A percentile compares a stretch with the other conserved stretches of the same genome.
These are phyloP conservation scores for Drosophila yooni DNA, from an alignment of 2,888 invertebrate species.

Conservation along the genomic window DNA sequence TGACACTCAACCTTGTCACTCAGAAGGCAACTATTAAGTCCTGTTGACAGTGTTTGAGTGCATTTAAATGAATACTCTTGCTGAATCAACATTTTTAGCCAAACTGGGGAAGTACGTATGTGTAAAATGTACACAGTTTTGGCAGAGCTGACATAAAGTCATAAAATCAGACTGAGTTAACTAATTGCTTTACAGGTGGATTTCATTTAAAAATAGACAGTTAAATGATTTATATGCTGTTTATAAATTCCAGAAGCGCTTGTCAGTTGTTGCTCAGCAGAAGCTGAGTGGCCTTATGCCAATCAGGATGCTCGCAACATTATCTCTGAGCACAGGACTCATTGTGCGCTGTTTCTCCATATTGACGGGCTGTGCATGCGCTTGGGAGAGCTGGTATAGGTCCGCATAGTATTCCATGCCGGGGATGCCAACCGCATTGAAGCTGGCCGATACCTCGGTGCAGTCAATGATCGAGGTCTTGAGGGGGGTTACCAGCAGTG, in stretches of 20 bases:
- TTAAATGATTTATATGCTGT: neutral
- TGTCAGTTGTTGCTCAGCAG: slow-evolving; percentile 68
- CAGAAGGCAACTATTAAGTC: slow-evolving; percentile 29
- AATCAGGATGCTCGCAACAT: slow-evolving; percentile 82
- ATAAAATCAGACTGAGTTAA: neutral
- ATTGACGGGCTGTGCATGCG: slow-evolving; percentile 85
- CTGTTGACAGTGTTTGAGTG: slow-evolving; percentile 41
- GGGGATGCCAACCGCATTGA: slow-evolving; percentile 85
- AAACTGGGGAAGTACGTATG: neutral
- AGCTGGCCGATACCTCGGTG: slow-evolving; percentile 91
- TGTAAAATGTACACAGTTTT: neutral
- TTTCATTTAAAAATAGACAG: neutral
- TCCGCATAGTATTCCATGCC: slow-evolving; percentile 89
- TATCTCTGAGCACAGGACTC: slow-evolving; percentile 83
- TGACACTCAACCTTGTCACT: slow-evolving; percentile 43
- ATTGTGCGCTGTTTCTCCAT: slow-evolving; percentile 81
- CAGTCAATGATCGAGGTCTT: slow-evolving; percentile 89
- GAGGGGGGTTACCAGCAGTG: slow-evolving; percentile 88
- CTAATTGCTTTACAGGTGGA: neutral
- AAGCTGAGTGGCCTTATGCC: slow-evolving; percentile 84
- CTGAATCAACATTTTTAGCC: slow-evolving; percentile 24
- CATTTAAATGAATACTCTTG: slow-evolving; percentile 51
- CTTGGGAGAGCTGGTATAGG: slow-evolving; percentile 89
- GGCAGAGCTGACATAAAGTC: neutral
- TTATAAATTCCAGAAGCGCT: neutral